Base-by-base conservation (phyloP, 2,113 vertebrate genomes). In the Aythya baeri region DNA sequence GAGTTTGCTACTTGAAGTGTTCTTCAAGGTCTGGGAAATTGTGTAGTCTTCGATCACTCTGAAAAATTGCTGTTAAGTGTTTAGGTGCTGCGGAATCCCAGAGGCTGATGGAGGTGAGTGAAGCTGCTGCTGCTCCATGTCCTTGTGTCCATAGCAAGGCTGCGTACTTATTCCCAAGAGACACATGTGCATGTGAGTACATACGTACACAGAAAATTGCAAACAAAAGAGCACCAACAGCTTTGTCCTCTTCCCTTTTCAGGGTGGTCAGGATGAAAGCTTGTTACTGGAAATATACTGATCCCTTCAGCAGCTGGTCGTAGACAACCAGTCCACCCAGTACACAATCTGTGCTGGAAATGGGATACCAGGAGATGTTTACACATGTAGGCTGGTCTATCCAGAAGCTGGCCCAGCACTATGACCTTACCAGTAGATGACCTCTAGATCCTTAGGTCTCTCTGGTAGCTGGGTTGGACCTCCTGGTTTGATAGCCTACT, bases 221-320 rank as follows among this genome's bases (percentile, higher is more conserved):
- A 82, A 59, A 74, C 11, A 44, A 23, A 25, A 21, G 17, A 41
- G 4, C 57, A 49, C 17, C 27, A 16, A 22, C 26, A 32, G 21
- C 44, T 27, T 81, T 0, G 0, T 66, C 21, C 13, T 58, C 31
- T 72, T 83, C 31, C 8, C 3, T 2, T 38, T 8, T 49, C 63
- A 88, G 62, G 17, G 36, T 59, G 41, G 75, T 90, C 52, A 80
- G 83, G 63, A 27, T 55, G 55, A 55, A 79, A 88, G 11, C 25
- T 9, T 6, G 9, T 41, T 62, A 54, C 13, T 79, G 55, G 54
- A 90, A 83, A 83, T 72, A 63, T 43, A 46, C 76, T 43, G 21
- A 50, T 76, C 38, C 8, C 20, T 75, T 32, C 54, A 50, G 72
- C 8, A 83, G 46, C 27, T 86, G 27, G 8, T 73, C 31, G 57